A percentile compares a stretch with the other conserved stretches of the same genome.
phyloP scores from a whole-genome alignment of 2,113 vertebrate species.

The Arvicanthis niloticus region DNA sequence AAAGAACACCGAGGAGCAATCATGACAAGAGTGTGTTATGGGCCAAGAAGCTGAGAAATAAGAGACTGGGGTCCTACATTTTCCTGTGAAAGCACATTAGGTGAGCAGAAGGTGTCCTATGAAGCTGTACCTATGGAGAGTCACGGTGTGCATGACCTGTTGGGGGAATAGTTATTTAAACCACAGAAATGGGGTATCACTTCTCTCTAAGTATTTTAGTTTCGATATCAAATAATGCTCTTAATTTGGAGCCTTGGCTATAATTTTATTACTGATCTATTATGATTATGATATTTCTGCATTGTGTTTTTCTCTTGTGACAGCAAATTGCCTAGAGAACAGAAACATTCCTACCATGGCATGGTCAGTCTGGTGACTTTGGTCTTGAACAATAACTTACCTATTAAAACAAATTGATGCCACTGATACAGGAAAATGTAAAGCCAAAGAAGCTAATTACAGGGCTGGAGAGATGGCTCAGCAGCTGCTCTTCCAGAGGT shows the following conservation, averaged over 20 bases:
- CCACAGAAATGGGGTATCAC: not conserved
- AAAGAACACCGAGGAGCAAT: not conserved
- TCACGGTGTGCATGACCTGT: not conserved
- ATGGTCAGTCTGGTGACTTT: not conserved
- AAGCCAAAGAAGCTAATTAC: not conserved
- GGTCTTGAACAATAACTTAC: not conserved
- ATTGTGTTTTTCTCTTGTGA: not conserved
- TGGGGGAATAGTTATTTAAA: not conserved
- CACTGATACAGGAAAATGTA: slow-evolving; percentile 9
- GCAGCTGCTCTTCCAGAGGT: not conserved
- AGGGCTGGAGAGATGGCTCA: not conserved
- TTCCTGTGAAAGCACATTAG: not conserved
- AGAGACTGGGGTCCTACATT: not conserved
- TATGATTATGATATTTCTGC: not conserved
- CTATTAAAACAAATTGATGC: not conserved
- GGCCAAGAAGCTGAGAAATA: not conserved
- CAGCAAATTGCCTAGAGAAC: not conserved
- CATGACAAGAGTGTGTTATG: not conserved
- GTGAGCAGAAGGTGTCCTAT: too few relatives aligned
- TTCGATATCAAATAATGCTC: not conserved
- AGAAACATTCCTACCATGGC: not conserved
- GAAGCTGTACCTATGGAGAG: not conserved
- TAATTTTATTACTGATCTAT: not conserved
- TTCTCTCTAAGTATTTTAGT: not conserved
- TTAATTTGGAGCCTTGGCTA: not conserved